A percentile compares a stretch with the other conserved stretches of the same genome.
phyloP scores from a whole-genome alignment of 2,113 vertebrate species.

The Edolisoma coerulescens region DNA sequence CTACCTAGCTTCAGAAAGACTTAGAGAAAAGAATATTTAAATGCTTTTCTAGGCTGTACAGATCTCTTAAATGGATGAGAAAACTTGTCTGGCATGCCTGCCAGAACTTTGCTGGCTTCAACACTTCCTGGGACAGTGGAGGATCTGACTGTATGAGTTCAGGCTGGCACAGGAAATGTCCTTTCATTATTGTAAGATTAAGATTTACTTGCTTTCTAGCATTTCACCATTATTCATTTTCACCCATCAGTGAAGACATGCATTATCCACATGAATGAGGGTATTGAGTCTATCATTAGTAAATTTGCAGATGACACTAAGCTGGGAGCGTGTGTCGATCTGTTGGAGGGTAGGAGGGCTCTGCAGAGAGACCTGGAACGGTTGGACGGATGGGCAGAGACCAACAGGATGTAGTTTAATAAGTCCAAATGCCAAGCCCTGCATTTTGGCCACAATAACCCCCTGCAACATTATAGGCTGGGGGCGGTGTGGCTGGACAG shows the following conservation, averaged over 20 bases:
- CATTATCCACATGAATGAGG: no score
- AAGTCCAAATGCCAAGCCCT: no score
- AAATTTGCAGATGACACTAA: no score
- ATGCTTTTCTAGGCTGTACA: not conserved
- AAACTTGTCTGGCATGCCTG: not conserved
- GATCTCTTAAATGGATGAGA: not conserved
- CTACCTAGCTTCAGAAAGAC: not conserved
- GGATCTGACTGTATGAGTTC: not conserved
- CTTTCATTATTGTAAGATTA: not conserved
- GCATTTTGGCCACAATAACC: no score
- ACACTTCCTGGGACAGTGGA: not conserved
- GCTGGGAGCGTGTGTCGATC: no score
- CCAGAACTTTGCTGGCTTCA: not conserved
- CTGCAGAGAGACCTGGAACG: no score
- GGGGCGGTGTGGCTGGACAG: no score
- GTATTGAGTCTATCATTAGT: no score
- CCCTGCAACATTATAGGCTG: no score
- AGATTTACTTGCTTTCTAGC: not conserved
- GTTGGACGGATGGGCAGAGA: no score
- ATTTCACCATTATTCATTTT: not conserved
- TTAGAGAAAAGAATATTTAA: not conserved
- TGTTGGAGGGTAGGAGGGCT: no score
- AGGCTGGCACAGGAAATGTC: not conserved
- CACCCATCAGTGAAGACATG: not conserved
- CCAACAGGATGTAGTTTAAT: no score